Base-by-base conservation (phyloP, 2,113 vertebrate genomes). In the Notothenia rossii region DNA sequence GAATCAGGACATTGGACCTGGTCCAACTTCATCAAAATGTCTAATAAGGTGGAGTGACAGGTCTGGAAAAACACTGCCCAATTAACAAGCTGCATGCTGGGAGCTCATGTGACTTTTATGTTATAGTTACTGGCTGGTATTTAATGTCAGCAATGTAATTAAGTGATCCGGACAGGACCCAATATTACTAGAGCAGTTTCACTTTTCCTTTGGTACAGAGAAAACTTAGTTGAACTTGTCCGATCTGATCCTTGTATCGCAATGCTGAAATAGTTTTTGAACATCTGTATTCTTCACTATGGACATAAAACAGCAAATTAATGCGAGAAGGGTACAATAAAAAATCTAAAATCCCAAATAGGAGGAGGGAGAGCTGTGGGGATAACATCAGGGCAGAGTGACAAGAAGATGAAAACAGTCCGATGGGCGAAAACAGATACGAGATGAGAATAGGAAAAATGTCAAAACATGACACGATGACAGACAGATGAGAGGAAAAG, bases 401-500 rank as follows among this genome's bases (percentile, higher is more conserved):
- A 86, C 77, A 81, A 71, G 12, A 18, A 86, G 79, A 86, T 86
- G 83, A 90, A 88, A 81, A 66, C 1, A 3, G 82, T 65, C 60
- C 72, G 88, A 87, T 84, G 82, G 77, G 66, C 58, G 59, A 55
- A 65, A 83, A 86, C 88, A 66, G 82, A 29, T 79, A 61, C 51
- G 74, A 84, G 68, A 91, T 86, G 61, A 84, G 69, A 88, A 90
- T 74, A 81, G 70, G 74, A 78, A 83, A 89, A 88, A 80, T 72
- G 88, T 83, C 91, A 83, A 88, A 88, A 81, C 61, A 81, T 56
- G 74, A 79, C 59, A 67, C 1, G 45, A 67, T 85, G 88, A 91
- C 50, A 54, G 89, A 82, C 85, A 87, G 73, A 54, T 72, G 83
- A 83, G 65, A 56, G 45, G 66, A 29, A 55, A 58, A 36, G 43